These are phyloP conservation scores for Orycteropus afer DNA, from an alignment of 2,113 vertebrate species.

Conservation along the genomic window DNA sequence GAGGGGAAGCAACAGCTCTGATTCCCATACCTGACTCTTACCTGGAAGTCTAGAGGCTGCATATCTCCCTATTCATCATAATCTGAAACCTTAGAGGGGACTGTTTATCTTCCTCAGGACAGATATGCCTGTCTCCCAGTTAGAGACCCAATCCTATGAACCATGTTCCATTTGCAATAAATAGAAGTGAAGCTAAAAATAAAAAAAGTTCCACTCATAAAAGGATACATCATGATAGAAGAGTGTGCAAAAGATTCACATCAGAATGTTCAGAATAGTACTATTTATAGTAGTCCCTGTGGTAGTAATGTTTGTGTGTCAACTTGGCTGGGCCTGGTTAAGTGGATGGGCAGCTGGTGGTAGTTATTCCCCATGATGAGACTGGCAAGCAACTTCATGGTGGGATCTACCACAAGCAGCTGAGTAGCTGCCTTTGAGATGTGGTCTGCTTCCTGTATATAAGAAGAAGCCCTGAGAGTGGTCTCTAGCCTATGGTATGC, in stretches of 20 bases:
- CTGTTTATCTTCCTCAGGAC: neutral
- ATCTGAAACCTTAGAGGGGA: neutral
- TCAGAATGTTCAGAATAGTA: neutral
- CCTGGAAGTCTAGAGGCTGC: neutral
- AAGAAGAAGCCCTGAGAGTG: no score
- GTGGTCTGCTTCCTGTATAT: no score
- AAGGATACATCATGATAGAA: neutral
- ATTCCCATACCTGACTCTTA: neutral
- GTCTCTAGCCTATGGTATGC: no score
- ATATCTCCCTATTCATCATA: neutral
- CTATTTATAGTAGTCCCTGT: neutral
- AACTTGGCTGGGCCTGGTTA: no score
- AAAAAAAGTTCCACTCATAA: neutral
- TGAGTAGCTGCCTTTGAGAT: no score
- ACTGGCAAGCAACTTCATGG: no score
- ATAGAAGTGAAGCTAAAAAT: neutral
- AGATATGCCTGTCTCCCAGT: neutral
- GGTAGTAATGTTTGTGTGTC: no score
- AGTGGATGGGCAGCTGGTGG: no score
- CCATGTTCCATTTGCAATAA: neutral
- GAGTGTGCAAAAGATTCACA: neutral
- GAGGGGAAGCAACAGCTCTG: neutral
- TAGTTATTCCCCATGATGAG: no score
- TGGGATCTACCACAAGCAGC: no score
- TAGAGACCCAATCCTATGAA: neutral